A percentile compares a stretch with the other conserved stretches of the same genome.
phyloP scores from a whole-genome alignment of 2,888 invertebrate species.

The Sepiola atlantica region DNA sequence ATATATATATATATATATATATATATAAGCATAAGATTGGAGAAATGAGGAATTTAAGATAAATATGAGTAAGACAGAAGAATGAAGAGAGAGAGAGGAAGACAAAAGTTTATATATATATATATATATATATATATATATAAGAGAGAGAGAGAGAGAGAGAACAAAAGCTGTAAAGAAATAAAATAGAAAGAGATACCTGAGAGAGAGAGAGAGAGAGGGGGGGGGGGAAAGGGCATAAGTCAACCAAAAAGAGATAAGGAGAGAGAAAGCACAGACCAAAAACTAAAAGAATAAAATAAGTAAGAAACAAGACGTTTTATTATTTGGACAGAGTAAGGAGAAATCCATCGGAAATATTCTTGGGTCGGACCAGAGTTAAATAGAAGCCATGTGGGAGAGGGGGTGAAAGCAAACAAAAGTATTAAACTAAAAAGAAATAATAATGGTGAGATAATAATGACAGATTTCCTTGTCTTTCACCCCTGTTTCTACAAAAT shows the following conservation, averaged over 20 bases:
- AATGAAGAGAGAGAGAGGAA: background rate
- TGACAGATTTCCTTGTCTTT: background rate
- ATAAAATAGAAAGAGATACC: background rate
- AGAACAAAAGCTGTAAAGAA: background rate
- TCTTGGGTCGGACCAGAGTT: background rate
- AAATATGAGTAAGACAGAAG: too few relatives aligned
- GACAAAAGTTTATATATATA: too few relatives aligned
- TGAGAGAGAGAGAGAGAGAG: background rate
- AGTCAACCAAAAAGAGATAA: too few relatives aligned
- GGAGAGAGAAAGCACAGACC: too few relatives aligned
- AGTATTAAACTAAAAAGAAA: background rate
- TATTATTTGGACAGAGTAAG: too few relatives aligned
- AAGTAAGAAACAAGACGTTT: too few relatives aligned
- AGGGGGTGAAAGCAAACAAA: background rate
- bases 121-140: too few relatives aligned
- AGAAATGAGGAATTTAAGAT: too few relatives aligned
- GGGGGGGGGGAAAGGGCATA: too few relatives aligned
- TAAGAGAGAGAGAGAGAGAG: background rate
- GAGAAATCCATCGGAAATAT: background rate
- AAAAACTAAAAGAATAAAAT: too few relatives aligned
- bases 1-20: too few relatives aligned
- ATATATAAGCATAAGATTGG: too few relatives aligned
- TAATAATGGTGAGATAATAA: background rate
- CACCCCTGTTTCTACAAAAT: background rate
- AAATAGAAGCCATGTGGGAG: background rate